Evolutionary conservation across 2,888 invertebrate species (phyloP), one percentile per base, ranked within the genome.

Genomic region (Acanthacorydalis orientalis): DNA sequence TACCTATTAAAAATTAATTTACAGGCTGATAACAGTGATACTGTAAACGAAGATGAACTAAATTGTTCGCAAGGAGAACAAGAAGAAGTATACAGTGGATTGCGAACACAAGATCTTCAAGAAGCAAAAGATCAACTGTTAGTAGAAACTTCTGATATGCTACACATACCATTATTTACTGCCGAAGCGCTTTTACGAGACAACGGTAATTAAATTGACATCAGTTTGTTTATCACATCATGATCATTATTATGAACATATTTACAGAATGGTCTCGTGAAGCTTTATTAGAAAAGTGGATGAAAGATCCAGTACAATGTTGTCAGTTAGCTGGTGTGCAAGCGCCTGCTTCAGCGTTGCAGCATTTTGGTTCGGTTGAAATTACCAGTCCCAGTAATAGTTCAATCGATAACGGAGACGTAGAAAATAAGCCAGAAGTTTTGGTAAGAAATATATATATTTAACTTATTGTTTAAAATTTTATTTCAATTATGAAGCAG

Each of bases 131-230:
- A 80, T 58, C 75, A 78, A 57, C 64, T 80, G 46, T 62, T 80
- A 34, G 78, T 80, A 23, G 80, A 80, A 60, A 80, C 80, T 2
- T 77, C 79, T 7, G 79, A 80, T 61, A 80, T 80, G 79, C 65
- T 80, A 41, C 75, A 78, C 59, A 73, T 80, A 44, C 78, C 79
- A 4, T 65, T 80, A 40, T 80, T 80, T 59, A 78, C 79, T 47
- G 79, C 80, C 32, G 80, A 80, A 62, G 79, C 78, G 32, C 62
- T 80, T 43, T 67, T 80, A 23, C 60, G 79, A 52, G 75, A 78
- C 57, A 75, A 79, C 61, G 79, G 80, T 78, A 59, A 57, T 59
- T 53, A 43, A 47, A 39, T 39, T 14, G n/a, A 33, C 12, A 46
- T 10, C 31, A 12, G 15, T 15, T 41, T 9, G 38, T 16, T 10